Evolutionary conservation across 2,888 invertebrate genomes (phyloP), one percentile per base, ranked within the genome.

Genomic region (Actias luna): DNA sequence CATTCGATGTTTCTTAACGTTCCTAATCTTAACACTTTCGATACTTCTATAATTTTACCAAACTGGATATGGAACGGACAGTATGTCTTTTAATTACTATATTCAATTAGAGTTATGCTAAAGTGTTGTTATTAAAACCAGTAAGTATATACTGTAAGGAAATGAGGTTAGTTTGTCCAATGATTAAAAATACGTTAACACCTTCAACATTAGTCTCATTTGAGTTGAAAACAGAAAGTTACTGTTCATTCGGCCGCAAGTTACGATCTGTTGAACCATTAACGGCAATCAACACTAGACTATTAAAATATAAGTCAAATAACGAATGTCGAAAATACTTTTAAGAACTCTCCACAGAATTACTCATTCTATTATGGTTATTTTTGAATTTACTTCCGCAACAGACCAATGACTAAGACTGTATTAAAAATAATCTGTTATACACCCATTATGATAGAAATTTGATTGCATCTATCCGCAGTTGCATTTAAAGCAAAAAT

Each of bases 231-330:
- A 63, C 60, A 60, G 42, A 63, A 63, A 57, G 50, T 39, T 59
- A 55, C 33, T 55, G 42, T 52, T 63, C 39, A 39, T 58, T 50
- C 27, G 29, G 22, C 16, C 22, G 33, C 33, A 74, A 70, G 67
- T 67, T 66, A 75, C 69, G 71, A 75, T 74, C 75, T 73, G 72
- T 74, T 74, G 76, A 76, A 77, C 77, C 70, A 77, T 82, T 80
- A 75, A 69, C 71, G 65, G 63, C 78, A 85, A 85, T 87, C 85
- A 83, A 78, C 87, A 85, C 82, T 67, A 77, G 67, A 65, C 71
- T 80, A 85, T 84, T 84, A 87, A 83, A 76, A 71, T 62, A 66
- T 73, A 78, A 67, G 63, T 75, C 77, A 83, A 85, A 84, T 79
- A 79, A 69, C 46, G 46, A 22, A 46, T 46, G 46, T 22, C 46